Conservation (phyloP, 2,797 vertebrate genomes). For the Betta splendens region DNA sequence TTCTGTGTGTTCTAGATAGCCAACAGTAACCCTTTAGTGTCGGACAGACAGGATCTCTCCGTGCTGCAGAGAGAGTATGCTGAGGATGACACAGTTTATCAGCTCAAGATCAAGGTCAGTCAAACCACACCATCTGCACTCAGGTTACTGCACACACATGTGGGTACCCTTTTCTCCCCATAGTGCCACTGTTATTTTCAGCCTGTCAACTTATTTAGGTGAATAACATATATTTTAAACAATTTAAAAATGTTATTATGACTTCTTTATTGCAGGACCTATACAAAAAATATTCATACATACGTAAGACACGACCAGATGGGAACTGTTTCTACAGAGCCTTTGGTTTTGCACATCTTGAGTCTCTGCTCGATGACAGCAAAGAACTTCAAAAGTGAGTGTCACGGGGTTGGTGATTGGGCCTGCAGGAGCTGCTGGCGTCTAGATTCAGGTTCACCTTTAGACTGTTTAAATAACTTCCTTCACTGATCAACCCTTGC, state of each 20-base stretch:
- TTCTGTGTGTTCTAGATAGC: constrained; percentile 84
- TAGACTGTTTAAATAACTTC: not conserved
- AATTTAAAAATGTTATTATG: not conserved
- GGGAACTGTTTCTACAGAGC: constrained; percentile 96
- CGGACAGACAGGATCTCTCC: constrained; percentile 88
- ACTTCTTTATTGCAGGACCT: constrained; percentile 79
- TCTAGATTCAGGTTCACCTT: not conserved
- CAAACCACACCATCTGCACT: constrained; percentile 4
- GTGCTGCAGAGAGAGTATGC: constrained; percentile 92
- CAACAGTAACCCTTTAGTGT: constrained; percentile 93
- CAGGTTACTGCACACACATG: constrained; percentile 16
- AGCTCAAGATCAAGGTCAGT: constrained; percentile 91
- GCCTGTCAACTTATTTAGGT: not conserved
- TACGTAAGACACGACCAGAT: constrained; percentile 92
- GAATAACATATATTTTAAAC: not conserved
- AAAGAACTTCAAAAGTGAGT: constrained; percentile 89
- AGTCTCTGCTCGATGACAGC: constrained; percentile 89
- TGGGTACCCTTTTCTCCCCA: not conserved
- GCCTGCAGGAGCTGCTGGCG: not conserved
- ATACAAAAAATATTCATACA: constrained; percentile 91
- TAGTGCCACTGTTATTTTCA: not conserved
- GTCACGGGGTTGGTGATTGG: not conserved
- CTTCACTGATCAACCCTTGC: no score
- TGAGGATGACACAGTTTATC: constrained; percentile 90
- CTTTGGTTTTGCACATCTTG: constrained; percentile 91